A percentile compares a stretch with the other conserved stretches of the same genome.
phyloP scores from a whole-genome alignment of 2,888 invertebrate genomes.

The Drosophila phalerata region DNA sequence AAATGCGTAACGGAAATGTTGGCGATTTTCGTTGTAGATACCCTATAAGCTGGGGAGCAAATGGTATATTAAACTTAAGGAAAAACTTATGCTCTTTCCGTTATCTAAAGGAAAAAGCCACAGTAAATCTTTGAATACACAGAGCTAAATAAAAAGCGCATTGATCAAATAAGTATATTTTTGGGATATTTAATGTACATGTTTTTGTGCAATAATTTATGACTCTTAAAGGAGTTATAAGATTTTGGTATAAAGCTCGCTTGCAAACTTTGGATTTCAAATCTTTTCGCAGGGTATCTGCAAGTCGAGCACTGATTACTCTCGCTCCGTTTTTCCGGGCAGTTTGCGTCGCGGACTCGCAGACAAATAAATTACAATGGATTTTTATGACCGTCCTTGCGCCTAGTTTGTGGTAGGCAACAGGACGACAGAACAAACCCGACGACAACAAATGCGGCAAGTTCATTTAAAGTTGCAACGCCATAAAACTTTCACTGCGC shows the following conservation, averaged over 20 bases:
- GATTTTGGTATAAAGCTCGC: too few relatives aligned
- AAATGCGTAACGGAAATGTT: constrained; percentile 82
- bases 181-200: too few relatives aligned
- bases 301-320: not conserved
- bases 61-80: not conserved
- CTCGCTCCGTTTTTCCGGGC: not conserved
- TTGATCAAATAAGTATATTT: too few relatives aligned
- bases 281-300: not conserved
- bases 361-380: constrained; percentile 75
- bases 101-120: too few relatives aligned
- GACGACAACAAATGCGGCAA: constrained; percentile 56
- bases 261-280: not conserved
- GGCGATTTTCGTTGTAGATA: constrained; percentile 34
- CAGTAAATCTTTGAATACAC: too few relatives aligned
- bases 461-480: constrained; percentile 73
- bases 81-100: too few relatives aligned
- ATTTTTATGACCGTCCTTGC: constrained; percentile 77
- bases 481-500: constrained; percentile 74
- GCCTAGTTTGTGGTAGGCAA: constrained; percentile 76
- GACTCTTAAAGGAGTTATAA: too few relatives aligned
- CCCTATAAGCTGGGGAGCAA: not conserved
- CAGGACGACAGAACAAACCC: constrained; percentile 31
- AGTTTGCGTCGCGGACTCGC: constrained; percentile 50
- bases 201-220: too few relatives aligned
- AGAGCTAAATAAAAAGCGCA: too few relatives aligned